Percentiles rank a stretch among this genome's conserved stretches.
Conservation (phyloP, 92 coral and sea anemone genomes). For the Parazoanthus swiftii region DNA sequence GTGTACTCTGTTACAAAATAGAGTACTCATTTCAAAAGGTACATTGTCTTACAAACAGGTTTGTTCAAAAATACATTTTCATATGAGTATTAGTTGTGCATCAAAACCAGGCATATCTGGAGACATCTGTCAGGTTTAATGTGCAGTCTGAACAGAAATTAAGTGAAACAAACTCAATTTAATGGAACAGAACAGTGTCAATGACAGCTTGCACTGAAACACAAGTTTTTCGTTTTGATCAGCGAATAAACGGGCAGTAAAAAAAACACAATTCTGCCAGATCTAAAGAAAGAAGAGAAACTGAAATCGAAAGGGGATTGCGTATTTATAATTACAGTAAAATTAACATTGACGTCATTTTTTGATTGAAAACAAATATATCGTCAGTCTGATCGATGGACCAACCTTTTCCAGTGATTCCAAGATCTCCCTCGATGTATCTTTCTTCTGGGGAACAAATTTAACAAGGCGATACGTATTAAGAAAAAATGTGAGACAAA, state of each 20-base stretch:
- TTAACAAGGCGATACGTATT: background rate
- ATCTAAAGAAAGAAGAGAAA: background rate
- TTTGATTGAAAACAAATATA: too few relatives aligned
- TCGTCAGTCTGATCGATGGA: background rate
- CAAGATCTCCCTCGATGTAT: constrained; percentile 77
- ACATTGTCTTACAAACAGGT: too few relatives aligned
- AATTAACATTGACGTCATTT: too few relatives aligned
- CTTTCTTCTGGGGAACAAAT: constrained; percentile 70
- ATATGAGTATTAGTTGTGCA: too few relatives aligned
- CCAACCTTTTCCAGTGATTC: constrained; percentile 84
- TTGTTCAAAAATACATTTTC: too few relatives aligned
- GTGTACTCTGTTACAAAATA: background rate
- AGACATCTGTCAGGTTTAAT: too few relatives aligned
- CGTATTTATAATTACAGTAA: too few relatives aligned
- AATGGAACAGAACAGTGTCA: background rate
- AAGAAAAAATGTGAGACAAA: background rate
- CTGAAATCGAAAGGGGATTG: background rate
- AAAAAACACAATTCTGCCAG: background rate
- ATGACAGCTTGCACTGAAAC: background rate
- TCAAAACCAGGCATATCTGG: too few relatives aligned
- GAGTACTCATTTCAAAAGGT: too few relatives aligned
- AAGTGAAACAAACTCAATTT: background rate
- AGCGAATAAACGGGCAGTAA: background rate
- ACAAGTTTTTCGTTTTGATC: background rate
- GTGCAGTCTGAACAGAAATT: too few relatives aligned